Conservation (phyloP, 1,140 invertebrate genomes). For the Thereuonema tuberculata region DNA sequence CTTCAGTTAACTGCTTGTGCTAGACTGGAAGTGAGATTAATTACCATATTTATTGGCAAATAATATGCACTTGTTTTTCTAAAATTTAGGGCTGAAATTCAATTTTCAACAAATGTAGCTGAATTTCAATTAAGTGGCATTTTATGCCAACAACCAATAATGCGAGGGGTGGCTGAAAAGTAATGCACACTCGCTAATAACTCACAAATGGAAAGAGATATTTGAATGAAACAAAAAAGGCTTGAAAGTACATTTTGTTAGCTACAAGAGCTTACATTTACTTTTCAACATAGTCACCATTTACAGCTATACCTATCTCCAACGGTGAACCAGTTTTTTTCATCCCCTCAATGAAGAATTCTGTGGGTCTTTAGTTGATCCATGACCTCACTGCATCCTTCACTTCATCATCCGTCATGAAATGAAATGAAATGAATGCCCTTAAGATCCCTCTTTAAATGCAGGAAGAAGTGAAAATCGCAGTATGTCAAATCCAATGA, state of each 20-base stretch:
- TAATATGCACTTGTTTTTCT: too few relatives aligned
- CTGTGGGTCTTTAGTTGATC: neutral
- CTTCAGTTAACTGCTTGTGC: too few relatives aligned
- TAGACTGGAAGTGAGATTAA: too few relatives aligned
- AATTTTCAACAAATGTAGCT: too few relatives aligned
- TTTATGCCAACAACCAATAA: neutral
- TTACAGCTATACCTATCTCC: neutral
- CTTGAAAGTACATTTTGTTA: neutral
- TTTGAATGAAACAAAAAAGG: neutral
- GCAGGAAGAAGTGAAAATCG: neutral
- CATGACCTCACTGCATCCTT: neutral
- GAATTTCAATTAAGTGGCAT: constrained; percentile 10
- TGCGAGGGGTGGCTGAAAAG: neutral
- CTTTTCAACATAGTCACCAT: neutral
- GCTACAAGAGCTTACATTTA: neutral
- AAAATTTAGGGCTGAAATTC: too few relatives aligned
- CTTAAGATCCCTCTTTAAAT: too few relatives aligned
- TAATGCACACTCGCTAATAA: neutral
- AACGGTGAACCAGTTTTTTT: neutral
- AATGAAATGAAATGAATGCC: neutral
- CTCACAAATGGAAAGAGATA: neutral
- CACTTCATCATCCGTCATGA: neutral
- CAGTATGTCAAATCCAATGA: neutral
- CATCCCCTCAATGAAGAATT: neutral
- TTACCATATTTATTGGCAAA: too few relatives aligned